Percentiles rank a stretch among this genome's conserved stretches.
Conservation (phyloP, 1,140 invertebrate genomes). For the Nasonia longicornis region DNA sequence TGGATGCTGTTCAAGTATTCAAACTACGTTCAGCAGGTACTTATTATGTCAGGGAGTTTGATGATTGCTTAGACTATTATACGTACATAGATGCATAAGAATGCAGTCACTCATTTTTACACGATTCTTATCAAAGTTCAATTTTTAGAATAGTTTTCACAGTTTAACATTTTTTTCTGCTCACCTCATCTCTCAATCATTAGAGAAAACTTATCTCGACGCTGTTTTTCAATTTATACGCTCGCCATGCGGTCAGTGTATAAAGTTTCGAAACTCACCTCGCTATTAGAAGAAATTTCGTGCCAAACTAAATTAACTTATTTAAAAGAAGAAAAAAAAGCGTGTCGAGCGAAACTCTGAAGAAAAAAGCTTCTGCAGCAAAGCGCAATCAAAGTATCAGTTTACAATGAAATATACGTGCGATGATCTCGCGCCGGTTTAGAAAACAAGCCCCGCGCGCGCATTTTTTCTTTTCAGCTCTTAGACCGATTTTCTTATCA, state of each 20-base stretch:
- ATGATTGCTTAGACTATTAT: conserved; percentile 30
- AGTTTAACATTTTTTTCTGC: too few species aligned
- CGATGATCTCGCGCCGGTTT: too few species aligned
- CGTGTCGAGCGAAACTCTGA: too few species aligned
- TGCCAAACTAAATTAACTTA: background rate
- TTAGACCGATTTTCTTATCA: background rate
- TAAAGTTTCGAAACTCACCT: background rate
- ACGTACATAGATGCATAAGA: conserved; percentile 3
- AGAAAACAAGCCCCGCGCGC: too few species aligned
- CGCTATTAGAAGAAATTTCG: background rate
- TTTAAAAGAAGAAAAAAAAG: background rate
- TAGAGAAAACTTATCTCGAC: background rate
- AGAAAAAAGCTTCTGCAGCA: too few species aligned
- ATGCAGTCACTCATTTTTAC: background rate
- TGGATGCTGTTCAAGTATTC: conserved; percentile 39
- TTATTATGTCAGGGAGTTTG: conserved; percentile 30
- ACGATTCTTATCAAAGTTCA: too few species aligned
- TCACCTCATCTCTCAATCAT: background rate
- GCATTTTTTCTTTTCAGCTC: background rate
- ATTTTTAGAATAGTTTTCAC: too few species aligned
- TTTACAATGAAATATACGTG: too few species aligned
- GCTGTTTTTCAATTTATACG: background rate
- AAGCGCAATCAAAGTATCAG: too few species aligned
- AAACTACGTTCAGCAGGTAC: conserved; percentile 23
- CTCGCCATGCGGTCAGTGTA: background rate